Evolutionary conservation across 1,140 invertebrate species (phyloP), one percentile per base, ranked within the genome.

Genomic region (Lerema accius): DNA sequence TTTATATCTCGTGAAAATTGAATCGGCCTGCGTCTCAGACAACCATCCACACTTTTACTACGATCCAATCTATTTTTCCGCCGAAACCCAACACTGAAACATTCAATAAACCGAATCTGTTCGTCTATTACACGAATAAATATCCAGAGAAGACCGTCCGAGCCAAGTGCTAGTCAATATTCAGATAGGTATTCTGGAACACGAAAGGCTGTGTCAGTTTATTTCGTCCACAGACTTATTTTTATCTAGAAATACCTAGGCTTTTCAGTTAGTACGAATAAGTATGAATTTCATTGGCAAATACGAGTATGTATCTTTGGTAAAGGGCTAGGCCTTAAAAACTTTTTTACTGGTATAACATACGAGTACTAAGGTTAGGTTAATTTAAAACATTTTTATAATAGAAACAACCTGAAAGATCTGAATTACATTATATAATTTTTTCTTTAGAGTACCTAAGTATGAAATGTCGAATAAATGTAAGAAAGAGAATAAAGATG

Each of bases 31-130:
- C 26, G 14, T 28, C 9, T 42, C 4, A 4, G 15, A 26, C 46
- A 14, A 50, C 46, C 26, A 16, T 35, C 28, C 26, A 28, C 45
- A 50, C 26, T 26, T 58, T 58, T 58, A 58, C 55, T 46, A 37
- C 43, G 42, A 59, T 16, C 28, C 42, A 56, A 56, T 46, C 28
- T 59, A 58, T 58, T 59, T 43, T 28, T 48, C 46, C 42, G 11
- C 43, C 40, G 42, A 48, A 17, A 59, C 43, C 42, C 46, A 35
- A 39, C 15, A 43, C 46, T 14, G 26, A 58, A 58, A 58, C 9
- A 46, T 58, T 58, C 55, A 58, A 58, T 58, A 58, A 58, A 58
- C 55, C 42, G 55, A 58, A 58, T 58, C 55, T 46, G 55, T 58
- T 58, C 55, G 42, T 58, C 55, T 58, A 46, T 58, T 58, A 58